A percentile compares a stretch with the other conserved stretches of the same genome.
phyloP scores from a whole-genome alignment of 2,113 vertebrate species.

The Cololabis saira region DNA sequence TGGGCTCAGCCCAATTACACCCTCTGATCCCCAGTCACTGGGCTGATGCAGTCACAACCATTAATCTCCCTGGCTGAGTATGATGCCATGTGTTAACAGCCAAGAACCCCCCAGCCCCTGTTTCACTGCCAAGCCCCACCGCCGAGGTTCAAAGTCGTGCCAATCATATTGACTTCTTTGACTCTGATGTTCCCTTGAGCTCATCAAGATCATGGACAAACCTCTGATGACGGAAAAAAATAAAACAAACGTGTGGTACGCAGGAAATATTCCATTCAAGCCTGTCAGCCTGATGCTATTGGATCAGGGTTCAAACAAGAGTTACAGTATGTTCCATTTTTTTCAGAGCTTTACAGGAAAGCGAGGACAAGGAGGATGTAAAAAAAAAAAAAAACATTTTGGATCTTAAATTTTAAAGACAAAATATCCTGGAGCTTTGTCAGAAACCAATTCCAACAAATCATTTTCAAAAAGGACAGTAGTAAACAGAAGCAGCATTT shows the following conservation, averaged over 20 bases:
- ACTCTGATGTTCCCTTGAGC: slow-evolving; percentile 55
- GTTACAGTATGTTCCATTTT: slow-evolving; percentile 4
- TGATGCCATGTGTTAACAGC: slow-evolving; percentile 78
- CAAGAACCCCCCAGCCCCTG: slow-evolving; percentile 48
- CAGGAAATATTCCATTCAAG: slow-evolving; percentile 28
- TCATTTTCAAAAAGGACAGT: slow-evolving; percentile 75
- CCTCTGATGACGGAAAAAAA: slow-evolving; percentile 43
- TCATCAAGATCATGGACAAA: slow-evolving; percentile 42
- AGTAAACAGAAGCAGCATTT: slow-evolving; percentile 51
- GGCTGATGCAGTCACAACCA: slow-evolving; percentile 81
- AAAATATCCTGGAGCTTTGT: slow-evolving; percentile 74
- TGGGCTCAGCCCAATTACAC: slow-evolving; percentile 83
- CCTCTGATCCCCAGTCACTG: slow-evolving; percentile 78
- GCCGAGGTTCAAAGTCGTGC: slow-evolving; percentile 74
- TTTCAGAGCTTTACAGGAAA: no score
- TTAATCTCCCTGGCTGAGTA: slow-evolving; percentile 83
- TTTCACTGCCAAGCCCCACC: slow-evolving; percentile 60
- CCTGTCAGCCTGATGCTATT: slow-evolving; percentile 18
- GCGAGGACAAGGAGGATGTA: slow-evolving; percentile 9
- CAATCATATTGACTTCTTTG: slow-evolving; percentile 76
- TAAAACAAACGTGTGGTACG: slow-evolving; percentile 19
- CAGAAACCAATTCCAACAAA: slow-evolving; percentile 76
- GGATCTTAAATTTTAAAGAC: slow-evolving; percentile 59
- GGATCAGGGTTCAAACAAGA: slow-evolving; percentile 48
- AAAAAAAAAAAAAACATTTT: slow-evolving; percentile 41